A percentile compares a stretch with the other conserved stretches of the same genome.
phyloP scores from a whole-genome alignment of 2,888 invertebrate genomes.

The Eilema caniola region DNA sequence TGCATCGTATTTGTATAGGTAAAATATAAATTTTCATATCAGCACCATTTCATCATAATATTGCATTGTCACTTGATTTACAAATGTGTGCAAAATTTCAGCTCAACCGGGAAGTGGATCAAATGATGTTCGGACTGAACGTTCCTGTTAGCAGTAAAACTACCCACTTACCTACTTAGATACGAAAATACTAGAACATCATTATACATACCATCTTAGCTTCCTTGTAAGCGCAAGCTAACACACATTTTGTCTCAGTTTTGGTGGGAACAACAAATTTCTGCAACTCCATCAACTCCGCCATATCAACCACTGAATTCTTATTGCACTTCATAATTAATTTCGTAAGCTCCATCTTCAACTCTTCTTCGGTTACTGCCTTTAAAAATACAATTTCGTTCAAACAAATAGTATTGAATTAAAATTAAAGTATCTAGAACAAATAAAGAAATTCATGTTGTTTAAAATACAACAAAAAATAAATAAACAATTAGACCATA shows the following conservation, averaged over 20 bases:
- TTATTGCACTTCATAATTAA: constrained; percentile 67
- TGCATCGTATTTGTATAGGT: too few relatives aligned
- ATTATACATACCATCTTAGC: constrained; percentile 66
- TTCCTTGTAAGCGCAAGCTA: constrained; percentile 80
- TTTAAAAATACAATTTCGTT: constrained; percentile 18
- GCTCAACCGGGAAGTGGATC: too few relatives aligned
- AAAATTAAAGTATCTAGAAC: too few relatives aligned
- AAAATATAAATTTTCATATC: too few relatives aligned
- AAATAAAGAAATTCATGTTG: too few relatives aligned
- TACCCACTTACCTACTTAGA: background rate
- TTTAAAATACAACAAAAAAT: too few relatives aligned
- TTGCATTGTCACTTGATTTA: too few relatives aligned
- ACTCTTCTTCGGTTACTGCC: constrained; percentile 71
- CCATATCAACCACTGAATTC: constrained; percentile 66
- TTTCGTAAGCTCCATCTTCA: constrained; percentile 66
- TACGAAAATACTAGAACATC: background rate
- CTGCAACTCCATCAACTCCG: constrained; percentile 67
- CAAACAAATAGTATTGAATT: too few relatives aligned
- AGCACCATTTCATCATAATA: too few relatives aligned
- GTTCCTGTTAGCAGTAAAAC: background rate
- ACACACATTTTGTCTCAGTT: constrained; percentile 75
- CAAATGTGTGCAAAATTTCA: too few relatives aligned
- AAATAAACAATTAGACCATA: too few relatives aligned
- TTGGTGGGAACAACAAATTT: constrained; percentile 69
- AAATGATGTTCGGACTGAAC: too few relatives aligned